Evolutionary conservation across 2,113 vertebrate species (phyloP).

Genomic region (Diadophis punctatus): DNA sequence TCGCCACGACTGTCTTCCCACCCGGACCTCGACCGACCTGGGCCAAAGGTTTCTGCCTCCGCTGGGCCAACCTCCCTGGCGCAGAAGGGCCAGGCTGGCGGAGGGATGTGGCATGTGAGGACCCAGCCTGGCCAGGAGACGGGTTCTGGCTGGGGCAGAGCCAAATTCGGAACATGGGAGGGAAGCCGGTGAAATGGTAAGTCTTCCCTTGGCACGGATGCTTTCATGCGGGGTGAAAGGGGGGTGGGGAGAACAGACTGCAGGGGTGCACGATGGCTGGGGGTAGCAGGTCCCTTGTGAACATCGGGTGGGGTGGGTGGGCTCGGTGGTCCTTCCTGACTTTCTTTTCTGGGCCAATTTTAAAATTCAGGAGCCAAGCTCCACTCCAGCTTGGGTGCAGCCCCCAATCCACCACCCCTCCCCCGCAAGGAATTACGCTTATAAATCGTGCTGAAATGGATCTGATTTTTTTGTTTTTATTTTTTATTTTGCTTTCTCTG

Average conservation of each 20-base stretch:
- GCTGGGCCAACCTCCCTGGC: constrained; percentile 16
- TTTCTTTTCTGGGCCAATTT: not conserved
- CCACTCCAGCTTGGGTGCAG: not conserved
- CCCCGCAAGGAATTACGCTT: constrained; percentile 6
- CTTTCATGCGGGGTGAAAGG: not conserved
- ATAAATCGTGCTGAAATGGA: constrained; percentile 15
- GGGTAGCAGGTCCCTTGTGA: not conserved
- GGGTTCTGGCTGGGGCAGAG: constrained; percentile 44
- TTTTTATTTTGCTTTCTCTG: constrained; percentile 1
- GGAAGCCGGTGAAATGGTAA: constrained; percentile 83
- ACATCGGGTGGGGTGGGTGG: not conserved
- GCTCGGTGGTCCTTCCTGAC: not conserved
- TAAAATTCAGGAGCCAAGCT: not conserved
- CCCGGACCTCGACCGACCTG: fast-evolving
- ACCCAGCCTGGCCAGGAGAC: constrained; percentile 36
- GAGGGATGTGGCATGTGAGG: constrained; percentile 53
- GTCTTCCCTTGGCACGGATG: constrained; percentile 31
- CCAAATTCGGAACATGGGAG: constrained; percentile 73
- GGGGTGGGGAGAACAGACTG: not conserved
- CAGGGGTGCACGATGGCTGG: not conserved
- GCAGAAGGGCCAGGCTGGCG: constrained; percentile 4
- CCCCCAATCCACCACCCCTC: no score
- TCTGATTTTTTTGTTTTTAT: not conserved
- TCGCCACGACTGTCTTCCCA: not conserved
- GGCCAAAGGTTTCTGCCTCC: not conserved